phyloP scores from a whole-genome alignment of 1,140 invertebrate genomes.

The Melipona quadrifasciata region DNA sequence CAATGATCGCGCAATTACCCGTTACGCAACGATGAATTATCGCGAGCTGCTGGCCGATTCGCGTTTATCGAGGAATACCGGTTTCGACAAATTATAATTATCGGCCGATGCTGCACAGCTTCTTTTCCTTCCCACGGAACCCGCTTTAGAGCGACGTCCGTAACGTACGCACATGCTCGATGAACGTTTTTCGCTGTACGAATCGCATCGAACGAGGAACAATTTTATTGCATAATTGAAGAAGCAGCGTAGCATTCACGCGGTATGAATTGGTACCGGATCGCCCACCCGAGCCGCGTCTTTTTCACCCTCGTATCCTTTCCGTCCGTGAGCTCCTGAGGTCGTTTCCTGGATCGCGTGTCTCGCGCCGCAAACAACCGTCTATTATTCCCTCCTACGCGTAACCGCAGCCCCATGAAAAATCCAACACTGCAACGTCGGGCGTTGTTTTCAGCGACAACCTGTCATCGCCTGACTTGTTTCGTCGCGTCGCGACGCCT shows the following conservation, averaged over 20 bases:
- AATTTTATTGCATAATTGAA: conserved; percentile 55
- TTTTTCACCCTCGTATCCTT: conserved; percentile 28
- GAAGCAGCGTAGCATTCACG: conserved; percentile 58
- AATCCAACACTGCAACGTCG: conserved; percentile 13
- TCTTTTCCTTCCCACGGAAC: not conserved
- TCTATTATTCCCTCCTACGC: conserved; percentile 7
- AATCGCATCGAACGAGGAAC: conserved; percentile 22
- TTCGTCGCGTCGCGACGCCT: conserved; percentile 1
- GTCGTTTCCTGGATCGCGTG: conserved; percentile 48
- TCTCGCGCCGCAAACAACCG: conserved; percentile 15
- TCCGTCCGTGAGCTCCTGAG: not conserved
- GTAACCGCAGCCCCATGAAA: conserved; percentile 41
- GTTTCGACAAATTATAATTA: conserved; percentile 16
- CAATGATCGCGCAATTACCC: not conserved
- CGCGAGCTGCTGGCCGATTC: conserved; percentile 5
- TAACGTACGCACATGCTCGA: not conserved
- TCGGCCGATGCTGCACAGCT: not conserved
- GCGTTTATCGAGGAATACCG: conserved; percentile 17
- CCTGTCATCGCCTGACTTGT: conserved; percentile 24
- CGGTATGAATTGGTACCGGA: conserved; percentile 47
- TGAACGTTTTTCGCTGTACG: conserved; percentile 5
- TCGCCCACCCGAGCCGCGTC: conserved; percentile 2
- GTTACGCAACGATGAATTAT: conserved; percentile 35
- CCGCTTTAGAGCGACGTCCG: conserved; percentile 10
- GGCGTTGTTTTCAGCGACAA: not conserved